Evolutionary conservation across 2,113 vertebrate species (phyloP).

Genomic region (Channa maculata): DNA sequence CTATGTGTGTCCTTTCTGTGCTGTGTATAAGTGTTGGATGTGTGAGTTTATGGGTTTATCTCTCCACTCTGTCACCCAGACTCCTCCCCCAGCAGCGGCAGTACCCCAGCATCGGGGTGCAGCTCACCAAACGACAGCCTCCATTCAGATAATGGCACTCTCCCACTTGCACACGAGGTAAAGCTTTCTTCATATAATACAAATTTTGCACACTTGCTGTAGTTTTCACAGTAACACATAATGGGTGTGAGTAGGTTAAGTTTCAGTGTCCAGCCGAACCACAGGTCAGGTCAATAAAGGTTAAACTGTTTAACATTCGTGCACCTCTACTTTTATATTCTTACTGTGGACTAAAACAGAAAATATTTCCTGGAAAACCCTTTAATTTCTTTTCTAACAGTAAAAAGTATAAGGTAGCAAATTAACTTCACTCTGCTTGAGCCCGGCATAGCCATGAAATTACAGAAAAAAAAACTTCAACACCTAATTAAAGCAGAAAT

Average conservation of each 20-base stretch:
- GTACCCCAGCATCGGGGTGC: conserved; percentile 90
- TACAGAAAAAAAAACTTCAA: too few species aligned
- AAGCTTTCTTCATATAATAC: not conserved
- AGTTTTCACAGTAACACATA: too few species aligned
- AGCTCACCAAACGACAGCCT: conserved; percentile 93
- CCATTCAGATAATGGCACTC: conserved; percentile 81
- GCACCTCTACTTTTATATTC: not conserved
- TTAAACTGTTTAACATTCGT: too few species aligned
- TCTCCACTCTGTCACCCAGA: conserved; percentile 77
- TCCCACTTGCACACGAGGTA: conserved; percentile 86
- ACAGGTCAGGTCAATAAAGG: not conserved
- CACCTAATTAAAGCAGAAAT: too few species aligned
- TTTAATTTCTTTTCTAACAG: not conserved
- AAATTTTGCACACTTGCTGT: too few species aligned
- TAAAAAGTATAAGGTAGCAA: too few species aligned
- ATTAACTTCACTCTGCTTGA: too few species aligned
- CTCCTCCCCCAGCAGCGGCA: conserved; percentile 92
- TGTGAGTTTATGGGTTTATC: not conserved
- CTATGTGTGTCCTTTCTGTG: not conserved
- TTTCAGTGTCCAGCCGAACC: not conserved
- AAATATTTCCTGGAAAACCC: not conserved
- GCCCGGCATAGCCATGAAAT: too few species aligned
- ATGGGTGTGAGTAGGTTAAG: not conserved
- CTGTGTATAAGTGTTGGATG: conserved; percentile 2
- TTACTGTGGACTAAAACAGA: not conserved